A percentile compares a stretch with the other conserved stretches of the same genome.
Evolutionary conservation across 2,797 vertebrate species (phyloP).

Genomic region (Notolepis coatsorum): DNA sequence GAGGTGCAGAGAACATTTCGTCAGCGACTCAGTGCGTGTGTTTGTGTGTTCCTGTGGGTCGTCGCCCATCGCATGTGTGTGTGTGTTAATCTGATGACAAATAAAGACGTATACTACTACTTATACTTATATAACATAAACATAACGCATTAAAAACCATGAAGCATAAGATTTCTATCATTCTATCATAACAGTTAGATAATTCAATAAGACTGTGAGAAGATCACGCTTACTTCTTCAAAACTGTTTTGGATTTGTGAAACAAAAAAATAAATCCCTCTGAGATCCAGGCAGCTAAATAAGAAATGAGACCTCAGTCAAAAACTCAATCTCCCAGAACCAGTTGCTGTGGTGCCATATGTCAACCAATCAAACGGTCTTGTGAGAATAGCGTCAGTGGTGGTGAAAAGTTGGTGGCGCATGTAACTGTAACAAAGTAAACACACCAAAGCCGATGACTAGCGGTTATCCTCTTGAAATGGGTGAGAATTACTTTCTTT

Average conservation of each 20-base stretch:
- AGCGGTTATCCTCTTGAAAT: slow-evolving; percentile 64
- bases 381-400: slow-evolving; percentile 70
- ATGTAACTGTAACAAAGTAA: slow-evolving; percentile 48
- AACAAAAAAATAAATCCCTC: slow-evolving; percentile 59
- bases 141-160: too few relatives aligned
- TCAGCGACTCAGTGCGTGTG: too few relatives aligned
- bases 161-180: too few relatives aligned
- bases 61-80: too few relatives aligned
- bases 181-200: too few relatives aligned
- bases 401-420: slow-evolving; percentile 55
- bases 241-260: slow-evolving; percentile 57
- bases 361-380: slow-evolving; percentile 71
- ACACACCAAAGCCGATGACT: slow-evolving; percentile 36
- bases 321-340: slow-evolving; percentile 69
- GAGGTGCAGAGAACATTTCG: too few relatives aligned
- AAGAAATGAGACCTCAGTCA: slow-evolving; percentile 13
- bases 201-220: too few relatives aligned
- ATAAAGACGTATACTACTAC: too few relatives aligned
- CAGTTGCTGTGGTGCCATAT: slow-evolving; percentile 49
- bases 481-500: slow-evolving; percentile 64
- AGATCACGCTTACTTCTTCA: too few relatives aligned
- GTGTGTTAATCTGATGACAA: too few relatives aligned
- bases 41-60: too few relatives aligned
- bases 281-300: slow-evolving; percentile 51
- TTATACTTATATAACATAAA: too few relatives aligned